Conservation (phyloP, 1,140 invertebrate genomes). For the Papilio polyxenes region DNA sequence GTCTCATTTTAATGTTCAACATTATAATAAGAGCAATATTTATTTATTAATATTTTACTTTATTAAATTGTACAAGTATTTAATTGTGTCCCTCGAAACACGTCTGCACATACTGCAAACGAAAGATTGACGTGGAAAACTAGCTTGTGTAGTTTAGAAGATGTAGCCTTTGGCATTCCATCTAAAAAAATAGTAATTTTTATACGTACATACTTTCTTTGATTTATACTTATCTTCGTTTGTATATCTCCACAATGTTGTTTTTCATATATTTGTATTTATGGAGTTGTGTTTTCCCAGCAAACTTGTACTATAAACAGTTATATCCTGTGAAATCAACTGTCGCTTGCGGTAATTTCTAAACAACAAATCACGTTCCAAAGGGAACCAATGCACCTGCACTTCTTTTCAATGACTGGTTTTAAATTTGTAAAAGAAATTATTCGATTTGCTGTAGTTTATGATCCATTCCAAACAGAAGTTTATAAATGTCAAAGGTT, state of each 20-base stretch:
- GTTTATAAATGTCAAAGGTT: too few species aligned
- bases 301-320: not conserved
- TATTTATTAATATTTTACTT: not conserved
- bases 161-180: too few species aligned
- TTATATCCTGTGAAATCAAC: slow-evolving; percentile 13
- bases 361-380: not conserved
- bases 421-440: not conserved
- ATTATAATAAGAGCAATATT: not conserved
- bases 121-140: too few species aligned
- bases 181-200: too few species aligned
- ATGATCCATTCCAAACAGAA: too few species aligned
- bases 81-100: too few species aligned
- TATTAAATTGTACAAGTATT: too few species aligned
- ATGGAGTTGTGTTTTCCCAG: not conserved
- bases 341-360: not conserved
- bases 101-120: too few species aligned
- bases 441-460: not conserved
- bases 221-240: not conserved
- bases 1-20: not conserved
- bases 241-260: not conserved
- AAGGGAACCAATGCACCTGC: not conserved
- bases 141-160: too few species aligned
- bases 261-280: not conserved
- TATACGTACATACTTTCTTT: not conserved
- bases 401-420: not conserved